Percentiles rank a stretch among this genome's conserved stretches.
Evolutionary conservation across 1,140 invertebrate genomes (phyloP).

Genomic region (Eufriesea mexicana): DNA sequence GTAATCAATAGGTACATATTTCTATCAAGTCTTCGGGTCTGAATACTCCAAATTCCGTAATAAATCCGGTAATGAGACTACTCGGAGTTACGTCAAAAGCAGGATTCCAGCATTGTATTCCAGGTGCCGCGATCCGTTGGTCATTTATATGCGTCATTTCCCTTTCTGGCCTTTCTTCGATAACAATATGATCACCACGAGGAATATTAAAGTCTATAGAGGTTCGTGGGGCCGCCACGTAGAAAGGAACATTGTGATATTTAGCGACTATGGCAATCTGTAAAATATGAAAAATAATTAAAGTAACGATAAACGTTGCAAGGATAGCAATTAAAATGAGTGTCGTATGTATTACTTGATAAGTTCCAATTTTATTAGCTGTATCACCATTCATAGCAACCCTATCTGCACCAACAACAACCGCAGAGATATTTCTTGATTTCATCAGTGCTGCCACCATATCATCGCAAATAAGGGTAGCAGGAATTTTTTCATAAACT

Average conservation of each 20-base stretch:
- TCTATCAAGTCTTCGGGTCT: conserved; percentile 80
- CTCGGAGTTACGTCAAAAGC: conserved; percentile 99
- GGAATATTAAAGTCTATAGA: conserved; percentile 93
- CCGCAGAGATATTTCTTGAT: conserved; percentile 88
- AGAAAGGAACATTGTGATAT: conserved; percentile 96
- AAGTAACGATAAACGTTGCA: neutral
- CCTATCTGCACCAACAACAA: conserved; percentile 95
- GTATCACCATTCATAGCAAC: conserved; percentile 98
- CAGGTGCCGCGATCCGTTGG: conserved; percentile 91
- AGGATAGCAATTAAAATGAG: neutral
- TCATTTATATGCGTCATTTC: conserved; percentile 96
- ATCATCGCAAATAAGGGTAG: conserved; percentile 96
- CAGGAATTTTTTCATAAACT: conserved; percentile 95
- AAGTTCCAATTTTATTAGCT: conserved; percentile 99
- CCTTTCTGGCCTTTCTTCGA: conserved; percentile 94
- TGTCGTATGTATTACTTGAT: conserved; percentile 86
- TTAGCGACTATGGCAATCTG: conserved; percentile 95
- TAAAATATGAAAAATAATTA: conserved; percentile 19
- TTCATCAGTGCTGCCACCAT: conserved; percentile 97
- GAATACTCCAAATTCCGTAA: conserved; percentile 96
- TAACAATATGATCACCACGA: conserved; percentile 93
- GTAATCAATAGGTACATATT: neutral
- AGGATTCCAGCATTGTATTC: conserved; percentile 98
- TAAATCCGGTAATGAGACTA: conserved; percentile 95
- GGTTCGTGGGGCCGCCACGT: conserved; percentile 95